phyloP scores from a whole-genome alignment of 2,797 vertebrate genomes.

The Sparidentex hasta region DNA sequence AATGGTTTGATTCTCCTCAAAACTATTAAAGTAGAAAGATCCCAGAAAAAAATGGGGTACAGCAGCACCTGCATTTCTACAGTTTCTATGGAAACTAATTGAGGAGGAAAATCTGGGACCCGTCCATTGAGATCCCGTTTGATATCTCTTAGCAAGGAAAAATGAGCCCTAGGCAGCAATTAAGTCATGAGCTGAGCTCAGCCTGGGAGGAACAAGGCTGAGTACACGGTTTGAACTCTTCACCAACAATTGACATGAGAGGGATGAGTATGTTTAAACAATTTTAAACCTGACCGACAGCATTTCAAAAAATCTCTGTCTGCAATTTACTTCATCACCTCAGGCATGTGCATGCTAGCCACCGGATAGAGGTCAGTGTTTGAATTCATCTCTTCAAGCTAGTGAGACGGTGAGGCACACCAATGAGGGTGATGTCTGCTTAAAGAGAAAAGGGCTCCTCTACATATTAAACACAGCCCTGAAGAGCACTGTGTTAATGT shows the following conservation, averaged over 20 bases:
- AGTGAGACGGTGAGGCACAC: constrained; percentile 46
- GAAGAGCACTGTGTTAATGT: constrained; percentile 77
- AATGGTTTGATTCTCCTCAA: constrained; percentile 56
- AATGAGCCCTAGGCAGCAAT: constrained; percentile 75
- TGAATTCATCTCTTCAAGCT: constrained; percentile 60
- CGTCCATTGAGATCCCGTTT: constrained; percentile 68
- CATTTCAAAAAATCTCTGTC: constrained; percentile 56
- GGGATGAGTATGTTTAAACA: constrained; percentile 63
- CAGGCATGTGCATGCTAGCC: constrained; percentile 35
- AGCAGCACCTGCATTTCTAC: constrained; percentile 65
- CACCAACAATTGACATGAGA: constrained; percentile 56
- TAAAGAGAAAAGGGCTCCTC: constrained; percentile 66
- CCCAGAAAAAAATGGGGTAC: constrained; percentile 45
- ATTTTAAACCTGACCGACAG: constrained; percentile 56
- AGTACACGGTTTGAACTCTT: constrained; percentile 56
- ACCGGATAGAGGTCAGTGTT: constrained; percentile 54
- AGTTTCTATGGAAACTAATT: constrained; percentile 81
- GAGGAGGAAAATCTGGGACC: constrained; percentile 45
- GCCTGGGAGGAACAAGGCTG: constrained; percentile 47
- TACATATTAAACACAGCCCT: constrained; percentile 81
- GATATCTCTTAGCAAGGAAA: constrained; percentile 69
- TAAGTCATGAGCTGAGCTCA: constrained; percentile 68
- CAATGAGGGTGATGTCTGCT: constrained; percentile 54
- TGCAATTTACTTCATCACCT: constrained; percentile 48
- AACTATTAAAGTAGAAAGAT: constrained; percentile 53